Base-by-base conservation (phyloP, 2,888 invertebrate species). In the Dasysyrphus tricinctus region DNA sequence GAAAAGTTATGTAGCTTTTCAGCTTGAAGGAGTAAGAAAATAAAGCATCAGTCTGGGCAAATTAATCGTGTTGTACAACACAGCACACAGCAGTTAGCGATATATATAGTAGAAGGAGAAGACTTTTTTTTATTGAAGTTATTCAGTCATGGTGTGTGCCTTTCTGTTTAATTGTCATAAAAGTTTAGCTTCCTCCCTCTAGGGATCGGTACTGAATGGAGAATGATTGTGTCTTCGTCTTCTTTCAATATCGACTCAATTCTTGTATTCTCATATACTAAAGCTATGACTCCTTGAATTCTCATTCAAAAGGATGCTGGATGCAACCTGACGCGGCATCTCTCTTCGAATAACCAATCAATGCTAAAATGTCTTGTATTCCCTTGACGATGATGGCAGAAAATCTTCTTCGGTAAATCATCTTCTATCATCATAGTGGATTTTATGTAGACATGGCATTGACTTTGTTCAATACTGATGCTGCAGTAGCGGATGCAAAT, bases 91-190 rank as follows among this genome's bases (percentile, higher is more conserved):
- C 8, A 24, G 61, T 61, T 61, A 61, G 14, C 29, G 11, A 61
- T 42, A 24, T 24, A 61, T 42, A 24, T 24, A 24, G 24, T 2
- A 24, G 12, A 19, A 42, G 19, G 14, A 24, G 12, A 0, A 32
- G 29, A n/a, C 14, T 32, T 14, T 54, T 44, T 59, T 59, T 5
- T 39, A 42, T 24, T n/a, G 65, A 32, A 65, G 63, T 42, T 42
- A 63, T 29, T 65, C 63, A 44, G 42, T 44, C 39, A 29, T 65
- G 44, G 32, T 65, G 44, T 65, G 47, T 65, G 47, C 47, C 47
- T 65, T 65, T 65, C 47, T 49, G 16, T 65, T 65, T 65, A 65
- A 65, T 65, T 65, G 65, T 65, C 49, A 65, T 65, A 65, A 65
- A 65, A 65, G 65, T 65, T 65, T 65, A 49, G 34, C 49, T 65